Base-by-base conservation (phyloP, 2,797 vertebrate genomes). In the Phrynocephalus vlangalii region DNA sequence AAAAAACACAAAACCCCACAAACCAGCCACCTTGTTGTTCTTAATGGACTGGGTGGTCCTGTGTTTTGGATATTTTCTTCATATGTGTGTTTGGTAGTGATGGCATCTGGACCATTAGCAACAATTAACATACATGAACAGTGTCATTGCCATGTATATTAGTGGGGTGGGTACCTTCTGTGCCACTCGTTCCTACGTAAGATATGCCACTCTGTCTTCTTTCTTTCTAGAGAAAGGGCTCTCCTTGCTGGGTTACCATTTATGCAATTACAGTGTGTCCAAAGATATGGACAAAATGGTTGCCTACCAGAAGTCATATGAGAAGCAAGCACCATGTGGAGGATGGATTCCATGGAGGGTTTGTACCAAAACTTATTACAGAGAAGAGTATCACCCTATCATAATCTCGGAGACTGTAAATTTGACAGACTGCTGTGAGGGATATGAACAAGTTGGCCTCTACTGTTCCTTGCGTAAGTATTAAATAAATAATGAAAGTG, bases 401-500 rank as follows among this genome's bases (percentile, higher is more conserved):
- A 87, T 94, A n/a, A 94, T 95, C 75, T 92, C 94, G 0, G 94
- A 97, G 87, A 89, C 89, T 26, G 91, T 96, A 92, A 96, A 95
- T 56, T 84, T 97, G 89, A 97, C 90, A 0, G 91, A 94, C 73
- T 99, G 98, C 96, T 99, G 98, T 48, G 68, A 96, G 1, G 98
- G 98, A n/a, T 98, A 97, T 0, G 97, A 97, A 3, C 98, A 97
- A 95, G 95, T 98, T 33, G 98, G 98, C 22, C 95, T 95, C 86
- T 98, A 99, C 95, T 99, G 98, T 22, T 96, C 96, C 82, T 92
- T 97, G 80, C 71, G 98, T 98, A 95, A 98, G 98, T 98, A 87
- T 92, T 48, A 79, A 10, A 44, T 44, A 63, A 83, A 68, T n/a
- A 68, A 60, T 85, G 30, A 68, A n/a, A 5, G 2, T 1, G 63